Evolutionary conservation across 2,113 vertebrate genomes (phyloP).

Genomic region (Osmerus mordax): DNA sequence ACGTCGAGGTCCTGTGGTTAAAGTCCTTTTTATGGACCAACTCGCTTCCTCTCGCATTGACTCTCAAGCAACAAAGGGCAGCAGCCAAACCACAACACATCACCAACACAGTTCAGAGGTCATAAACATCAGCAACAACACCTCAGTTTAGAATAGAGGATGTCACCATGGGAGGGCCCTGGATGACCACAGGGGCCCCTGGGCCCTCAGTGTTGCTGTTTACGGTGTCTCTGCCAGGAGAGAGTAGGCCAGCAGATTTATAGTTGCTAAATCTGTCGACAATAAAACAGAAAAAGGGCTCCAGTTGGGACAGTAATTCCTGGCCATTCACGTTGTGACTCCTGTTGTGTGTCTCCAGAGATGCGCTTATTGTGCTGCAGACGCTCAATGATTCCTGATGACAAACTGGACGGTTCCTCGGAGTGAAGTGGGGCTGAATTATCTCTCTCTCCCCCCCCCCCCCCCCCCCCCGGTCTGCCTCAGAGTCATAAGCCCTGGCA

Average conservation of each 20-base stretch:
- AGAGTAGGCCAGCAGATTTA: conserved; percentile 61
- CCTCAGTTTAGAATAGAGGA: conserved; percentile 44
- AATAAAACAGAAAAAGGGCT: conserved; percentile 59
- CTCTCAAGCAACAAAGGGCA: conserved; percentile 2
- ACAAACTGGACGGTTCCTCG: conserved; percentile 72
- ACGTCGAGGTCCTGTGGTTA: conserved; percentile 37
- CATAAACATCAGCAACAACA: conserved; percentile 47
- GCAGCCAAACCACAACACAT: conserved; percentile 24
- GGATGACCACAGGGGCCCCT: conserved; percentile 52
- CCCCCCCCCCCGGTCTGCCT: conserved; percentile 66
- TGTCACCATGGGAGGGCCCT: conserved; percentile 44
- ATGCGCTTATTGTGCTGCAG: conserved; percentile 59
- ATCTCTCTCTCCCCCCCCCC: conserved; percentile 64
- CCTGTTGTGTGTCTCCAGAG: conserved; percentile 44
- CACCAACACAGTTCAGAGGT: conserved; percentile 40
- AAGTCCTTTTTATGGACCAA: conserved; percentile 40
- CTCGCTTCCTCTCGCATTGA: conserved; percentile 40
- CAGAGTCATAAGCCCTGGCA: conserved; percentile 66
- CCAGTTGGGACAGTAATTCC: conserved; percentile 61
- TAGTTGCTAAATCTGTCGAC: conserved; percentile 64
- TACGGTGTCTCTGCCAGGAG: conserved; percentile 47
- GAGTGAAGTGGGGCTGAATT: conserved; percentile 67
- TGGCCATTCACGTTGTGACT: conserved; percentile 63
- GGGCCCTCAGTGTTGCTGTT: conserved; percentile 59
- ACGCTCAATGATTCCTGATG: conserved; percentile 68